These are phyloP conservation scores for zebrafish (Danio rerio) DNA, from an alignment of 2,113 vertebrate genomes.

Conservation along the genomic window GRCz12tu NC_133186.1:23585001-23585500, in stretches of 20 bases:
- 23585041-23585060: slow-evolving; percentile 66
- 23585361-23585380: slow-evolving; percentile 2
- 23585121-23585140: slow-evolving; percentile 14
- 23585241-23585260: slow-evolving; percentile 24
- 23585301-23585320: slow-evolving; percentile 24
- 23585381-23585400: background rate
- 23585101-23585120: slow-evolving; percentile 17
- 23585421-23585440: slow-evolving; percentile 49
- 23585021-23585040: slow-evolving; percentile 44
- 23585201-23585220: slow-evolving; percentile 53
- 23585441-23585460: background rate
- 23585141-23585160: slow-evolving; percentile 40
- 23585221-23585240: slow-evolving; percentile 64
- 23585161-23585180: slow-evolving; percentile 76
- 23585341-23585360: background rate
- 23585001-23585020: slow-evolving; percentile 63
- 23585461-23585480: too few relatives aligned
- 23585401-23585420: slow-evolving; percentile 5
- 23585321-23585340: slow-evolving; percentile 28
- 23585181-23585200: slow-evolving; percentile 67
- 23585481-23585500: slow-evolving; percentile 43
- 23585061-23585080: slow-evolving; percentile 69
- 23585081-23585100: slow-evolving; percentile 58
- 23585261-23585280: background rate
- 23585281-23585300: background rate